Conservation (phyloP, 2,797 vertebrate species). For the Benthosema pterotum region DNA sequence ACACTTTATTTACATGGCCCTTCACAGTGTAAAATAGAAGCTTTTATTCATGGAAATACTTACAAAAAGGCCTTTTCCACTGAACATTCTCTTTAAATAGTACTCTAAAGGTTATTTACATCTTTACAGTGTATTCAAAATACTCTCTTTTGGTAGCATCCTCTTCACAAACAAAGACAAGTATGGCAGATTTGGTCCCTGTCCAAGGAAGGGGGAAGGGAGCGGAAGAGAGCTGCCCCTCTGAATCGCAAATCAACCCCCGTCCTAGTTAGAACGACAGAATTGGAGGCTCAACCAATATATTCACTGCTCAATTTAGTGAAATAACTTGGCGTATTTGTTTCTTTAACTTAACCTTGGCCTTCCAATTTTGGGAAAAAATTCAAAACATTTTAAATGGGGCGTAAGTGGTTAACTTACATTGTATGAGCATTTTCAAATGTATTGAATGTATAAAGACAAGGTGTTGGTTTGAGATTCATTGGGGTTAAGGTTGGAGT, state of each 20-base stretch:
- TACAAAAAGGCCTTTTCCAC: slow-evolving; percentile 91
- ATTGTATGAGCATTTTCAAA: slow-evolving; percentile 68
- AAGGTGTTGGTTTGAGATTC: slow-evolving; percentile 62
- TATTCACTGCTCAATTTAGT: slow-evolving; percentile 1
- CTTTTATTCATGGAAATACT: slow-evolving; percentile 94
- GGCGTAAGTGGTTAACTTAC: slow-evolving; percentile 35
- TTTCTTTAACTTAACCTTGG: slow-evolving; percentile 20
- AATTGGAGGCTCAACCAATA: slow-evolving; percentile 12
- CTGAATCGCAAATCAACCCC: slow-evolving; percentile 60
- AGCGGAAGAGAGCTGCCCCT: slow-evolving; percentile 48
- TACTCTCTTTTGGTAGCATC: slow-evolving; percentile 84
- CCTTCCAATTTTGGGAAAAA: too few species aligned
- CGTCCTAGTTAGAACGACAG: slow-evolving; percentile 46
- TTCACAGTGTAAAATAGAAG: slow-evolving; percentile 96
- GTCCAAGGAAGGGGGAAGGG: slow-evolving; percentile 57
- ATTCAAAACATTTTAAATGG: too few species aligned
- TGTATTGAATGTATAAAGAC: slow-evolving; percentile 47
- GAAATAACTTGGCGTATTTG: slow-evolving; percentile 6
- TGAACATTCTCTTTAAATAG: slow-evolving; percentile 90
- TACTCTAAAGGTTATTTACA: slow-evolving; percentile 98
- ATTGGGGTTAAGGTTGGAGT: slow-evolving; percentile 12
- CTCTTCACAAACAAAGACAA: slow-evolving; percentile 80
- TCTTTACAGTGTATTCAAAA: slow-evolving; percentile 98
- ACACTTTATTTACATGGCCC: slow-evolving; percentile 79
- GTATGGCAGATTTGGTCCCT: slow-evolving; percentile 83